Evolutionary conservation across 2,113 vertebrate species (phyloP).

Genomic region (Dicrurus megarhynchus): DNA sequence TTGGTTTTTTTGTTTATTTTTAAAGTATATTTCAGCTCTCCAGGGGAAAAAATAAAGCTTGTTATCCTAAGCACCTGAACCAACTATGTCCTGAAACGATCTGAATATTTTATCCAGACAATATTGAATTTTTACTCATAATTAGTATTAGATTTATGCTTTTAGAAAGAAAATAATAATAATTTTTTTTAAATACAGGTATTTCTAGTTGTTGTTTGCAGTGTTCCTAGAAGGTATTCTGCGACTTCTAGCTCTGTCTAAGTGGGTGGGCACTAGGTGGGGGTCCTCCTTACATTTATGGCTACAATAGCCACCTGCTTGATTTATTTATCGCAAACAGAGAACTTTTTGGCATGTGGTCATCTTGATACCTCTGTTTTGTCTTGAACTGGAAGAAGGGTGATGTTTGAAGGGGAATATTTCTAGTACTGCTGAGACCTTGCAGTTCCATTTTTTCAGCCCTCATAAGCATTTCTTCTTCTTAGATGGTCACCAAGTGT

Average conservation of each 20-base stretch:
- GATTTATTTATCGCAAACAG: not conserved
- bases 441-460: not conserved
- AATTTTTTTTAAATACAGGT: not conserved
- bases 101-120: not conserved
- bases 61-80: not conserved
- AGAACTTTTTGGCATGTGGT: not conserved
- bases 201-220: not conserved
- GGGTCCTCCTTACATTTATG: not conserved
- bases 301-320: not conserved
- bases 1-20: not conserved
- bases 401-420: not conserved
- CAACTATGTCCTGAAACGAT: not conserved
- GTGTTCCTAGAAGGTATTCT: not conserved
- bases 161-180: not conserved
- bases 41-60: accelerated
- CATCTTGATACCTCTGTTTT: not conserved
- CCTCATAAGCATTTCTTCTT: not conserved
- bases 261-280: not conserved
- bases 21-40: not conserved
- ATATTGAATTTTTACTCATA: not conserved
- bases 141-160: not conserved
- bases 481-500: not conserved
- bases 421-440: not conserved
- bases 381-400: not conserved
- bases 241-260: not conserved